Percentiles rank a stretch among this genome's conserved stretches.
These are phyloP conservation scores for Cyclura pinguis DNA, from an alignment of 2,797 vertebrate genomes.

Conservation along the genomic window DNA sequence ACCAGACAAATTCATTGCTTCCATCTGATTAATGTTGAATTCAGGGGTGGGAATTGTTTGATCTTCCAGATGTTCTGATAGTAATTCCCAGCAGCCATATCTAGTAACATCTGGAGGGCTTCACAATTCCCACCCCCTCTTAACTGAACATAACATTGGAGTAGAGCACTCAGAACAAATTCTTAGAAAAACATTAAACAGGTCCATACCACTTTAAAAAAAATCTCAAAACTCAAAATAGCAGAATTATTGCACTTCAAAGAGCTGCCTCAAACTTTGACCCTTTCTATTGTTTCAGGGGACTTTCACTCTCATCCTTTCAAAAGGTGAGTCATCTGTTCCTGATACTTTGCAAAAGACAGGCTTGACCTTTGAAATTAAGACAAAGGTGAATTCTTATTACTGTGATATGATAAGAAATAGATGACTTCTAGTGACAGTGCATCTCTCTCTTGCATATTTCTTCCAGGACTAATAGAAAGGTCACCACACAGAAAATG, in stretches of 20 bases:
- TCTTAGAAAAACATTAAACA: not conserved
- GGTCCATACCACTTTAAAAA: too few species aligned
- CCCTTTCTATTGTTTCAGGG: not conserved
- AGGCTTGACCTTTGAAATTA: conserved; percentile 24
- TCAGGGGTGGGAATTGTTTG: too few species aligned
- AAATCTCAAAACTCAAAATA: not conserved
- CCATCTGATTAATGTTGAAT: not conserved
- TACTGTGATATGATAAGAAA: not conserved
- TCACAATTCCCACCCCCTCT: not conserved
- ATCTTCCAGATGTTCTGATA: too few species aligned
- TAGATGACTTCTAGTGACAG: not conserved
- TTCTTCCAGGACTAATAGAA: conserved; percentile 27
- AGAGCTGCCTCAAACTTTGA: not conserved
- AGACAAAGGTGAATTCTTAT: conserved; percentile 12
- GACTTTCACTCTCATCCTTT: not conserved
- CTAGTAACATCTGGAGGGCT: too few species aligned
- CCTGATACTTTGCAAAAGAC: not conserved
- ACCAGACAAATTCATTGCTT: not conserved
- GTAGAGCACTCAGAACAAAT: not conserved
- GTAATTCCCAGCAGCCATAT: too few species aligned
- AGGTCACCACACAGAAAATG: not conserved
- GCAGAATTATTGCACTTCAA: not conserved
- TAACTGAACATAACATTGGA: not conserved
- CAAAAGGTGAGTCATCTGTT: not conserved
- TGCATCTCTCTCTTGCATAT: conserved; percentile 3